These are phyloP conservation scores for Phaonia tiefii DNA, from an alignment of 2,888 invertebrate genomes.

Conservation along the genomic window DNA sequence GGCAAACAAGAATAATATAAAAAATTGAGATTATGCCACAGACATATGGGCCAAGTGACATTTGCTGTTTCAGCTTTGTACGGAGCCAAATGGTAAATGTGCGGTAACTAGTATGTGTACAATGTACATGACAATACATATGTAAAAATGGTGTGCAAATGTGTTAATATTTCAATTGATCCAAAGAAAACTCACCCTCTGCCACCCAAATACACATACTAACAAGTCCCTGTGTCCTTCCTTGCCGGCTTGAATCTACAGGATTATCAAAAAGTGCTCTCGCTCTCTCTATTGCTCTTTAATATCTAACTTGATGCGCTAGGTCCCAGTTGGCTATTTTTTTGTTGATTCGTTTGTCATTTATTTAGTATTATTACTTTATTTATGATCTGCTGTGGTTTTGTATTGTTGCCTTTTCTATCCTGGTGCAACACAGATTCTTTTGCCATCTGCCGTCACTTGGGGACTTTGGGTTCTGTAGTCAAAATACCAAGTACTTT, in stretches of 20 bases:
- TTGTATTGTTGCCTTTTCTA: not conserved
- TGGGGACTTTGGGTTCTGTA: constrained; percentile 19
- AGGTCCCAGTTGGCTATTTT: constrained; percentile 35
- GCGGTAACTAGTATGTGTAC: not conserved
- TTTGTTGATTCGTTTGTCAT: constrained; percentile 32
- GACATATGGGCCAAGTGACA: constrained; percentile 13
- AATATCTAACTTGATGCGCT: not conserved
- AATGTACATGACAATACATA: not conserved
- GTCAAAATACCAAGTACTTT: constrained; percentile 7
- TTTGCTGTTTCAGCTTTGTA: not conserved
- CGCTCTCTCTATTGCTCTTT: not conserved
- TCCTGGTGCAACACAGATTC: not conserved
- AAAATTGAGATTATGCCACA: constrained; percentile 39
- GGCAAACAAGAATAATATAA: not conserved
- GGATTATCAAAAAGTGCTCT: not conserved
- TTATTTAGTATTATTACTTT: constrained; percentile 37
- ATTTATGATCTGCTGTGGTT: constrained; percentile 40
- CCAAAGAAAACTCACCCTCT: too few species aligned
- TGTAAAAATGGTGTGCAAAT: not conserved
- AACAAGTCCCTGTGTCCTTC: too few species aligned
- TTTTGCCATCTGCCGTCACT: constrained; percentile 1
- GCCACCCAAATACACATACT: not conserved
- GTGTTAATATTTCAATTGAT: constrained; percentile 33
- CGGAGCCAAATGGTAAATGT: not conserved
- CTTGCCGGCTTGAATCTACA: too few species aligned